Evolutionary conservation across 2,888 invertebrate species (phyloP).

Genomic region (Mechanitis messenoides): DNA sequence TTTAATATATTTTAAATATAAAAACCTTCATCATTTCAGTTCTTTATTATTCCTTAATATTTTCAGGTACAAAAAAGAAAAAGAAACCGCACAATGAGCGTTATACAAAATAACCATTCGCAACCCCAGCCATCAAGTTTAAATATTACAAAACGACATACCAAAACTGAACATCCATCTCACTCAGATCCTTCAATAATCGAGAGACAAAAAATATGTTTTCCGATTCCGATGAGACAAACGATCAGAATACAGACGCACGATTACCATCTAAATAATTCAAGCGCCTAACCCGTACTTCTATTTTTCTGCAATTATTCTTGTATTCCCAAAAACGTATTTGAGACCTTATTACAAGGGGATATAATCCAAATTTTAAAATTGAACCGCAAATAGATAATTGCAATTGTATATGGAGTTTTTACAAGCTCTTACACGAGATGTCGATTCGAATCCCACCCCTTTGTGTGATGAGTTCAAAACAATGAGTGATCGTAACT

Average conservation of each 20-base stretch:
- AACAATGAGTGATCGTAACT: slow-evolving; percentile 66
- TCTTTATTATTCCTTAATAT: slow-evolving; percentile 10
- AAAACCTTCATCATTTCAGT: not conserved
- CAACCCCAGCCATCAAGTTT: slow-evolving; percentile 27
- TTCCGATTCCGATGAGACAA: slow-evolving; percentile 66
- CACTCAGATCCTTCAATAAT: slow-evolving; percentile 35
- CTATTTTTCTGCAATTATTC: slow-evolving; percentile 44
- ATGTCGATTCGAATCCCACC: slow-evolving; percentile 69
- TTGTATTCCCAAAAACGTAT: slow-evolving; percentile 17
- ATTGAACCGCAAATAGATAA: not conserved
- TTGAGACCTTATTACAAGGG: slow-evolving; percentile 20
- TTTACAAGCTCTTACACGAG: slow-evolving; percentile 70
- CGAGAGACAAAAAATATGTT: slow-evolving; percentile 39
- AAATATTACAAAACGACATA: slow-evolving; percentile 28
- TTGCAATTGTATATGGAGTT: slow-evolving; percentile 54
- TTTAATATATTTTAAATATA: not conserved
- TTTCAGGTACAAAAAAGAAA: slow-evolving; percentile 17
- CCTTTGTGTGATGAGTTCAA: slow-evolving; percentile 55
- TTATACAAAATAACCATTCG: slow-evolving; percentile 46
- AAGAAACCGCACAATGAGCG: slow-evolving; percentile 35
- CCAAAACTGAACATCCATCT: slow-evolving; percentile 32
- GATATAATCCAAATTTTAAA: slow-evolving; percentile 35
- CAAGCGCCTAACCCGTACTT: slow-evolving; percentile 62
- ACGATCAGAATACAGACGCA: slow-evolving; percentile 70
- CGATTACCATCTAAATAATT: slow-evolving; percentile 75